phyloP scores from a whole-genome alignment of 1,140 invertebrate species.

The Papilio glaucus region DNA sequence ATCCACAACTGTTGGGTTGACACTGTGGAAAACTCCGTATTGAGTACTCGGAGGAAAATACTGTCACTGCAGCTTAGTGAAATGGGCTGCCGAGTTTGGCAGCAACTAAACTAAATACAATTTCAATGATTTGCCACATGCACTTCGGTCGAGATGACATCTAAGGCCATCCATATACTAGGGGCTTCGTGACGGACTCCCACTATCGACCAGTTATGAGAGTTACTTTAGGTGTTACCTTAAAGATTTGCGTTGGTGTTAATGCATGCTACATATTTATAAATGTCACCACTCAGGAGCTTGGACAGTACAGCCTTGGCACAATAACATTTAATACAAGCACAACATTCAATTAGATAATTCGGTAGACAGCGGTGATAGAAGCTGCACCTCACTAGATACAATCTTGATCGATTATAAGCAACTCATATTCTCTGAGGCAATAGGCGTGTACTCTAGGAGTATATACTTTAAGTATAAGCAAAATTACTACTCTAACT shows the following conservation, averaged over 20 bases:
- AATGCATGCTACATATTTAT: constrained; percentile 48
- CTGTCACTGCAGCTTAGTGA: too few relatives aligned
- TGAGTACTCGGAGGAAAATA: too few relatives aligned
- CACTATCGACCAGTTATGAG: neutral
- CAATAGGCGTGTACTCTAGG: constrained; percentile 46
- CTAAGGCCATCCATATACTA: neutral
- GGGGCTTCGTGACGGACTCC: neutral
- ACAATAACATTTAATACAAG: constrained; percentile 77
- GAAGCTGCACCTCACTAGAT: constrained; percentile 56
- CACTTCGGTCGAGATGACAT: neutral
- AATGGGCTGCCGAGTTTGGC: too few relatives aligned
- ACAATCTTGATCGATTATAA: constrained; percentile 65
- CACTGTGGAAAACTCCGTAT: too few relatives aligned
- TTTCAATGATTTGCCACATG: neutral
- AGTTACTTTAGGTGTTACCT: neutral
- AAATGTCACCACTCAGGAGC: constrained; percentile 53
- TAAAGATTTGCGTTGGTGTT: constrained; percentile 20
- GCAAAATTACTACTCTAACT: constrained; percentile 30
- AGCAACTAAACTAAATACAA: too few relatives aligned
- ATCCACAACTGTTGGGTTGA: too few relatives aligned
- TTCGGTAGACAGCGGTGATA: constrained; percentile 45
- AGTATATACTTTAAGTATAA: neutral
- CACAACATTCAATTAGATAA: constrained; percentile 71
- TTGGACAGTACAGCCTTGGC: constrained; percentile 65
- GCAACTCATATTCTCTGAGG: constrained; percentile 45